Conservation (phyloP, 2,888 invertebrate species). For the Silvanus unidentatus region DNA sequence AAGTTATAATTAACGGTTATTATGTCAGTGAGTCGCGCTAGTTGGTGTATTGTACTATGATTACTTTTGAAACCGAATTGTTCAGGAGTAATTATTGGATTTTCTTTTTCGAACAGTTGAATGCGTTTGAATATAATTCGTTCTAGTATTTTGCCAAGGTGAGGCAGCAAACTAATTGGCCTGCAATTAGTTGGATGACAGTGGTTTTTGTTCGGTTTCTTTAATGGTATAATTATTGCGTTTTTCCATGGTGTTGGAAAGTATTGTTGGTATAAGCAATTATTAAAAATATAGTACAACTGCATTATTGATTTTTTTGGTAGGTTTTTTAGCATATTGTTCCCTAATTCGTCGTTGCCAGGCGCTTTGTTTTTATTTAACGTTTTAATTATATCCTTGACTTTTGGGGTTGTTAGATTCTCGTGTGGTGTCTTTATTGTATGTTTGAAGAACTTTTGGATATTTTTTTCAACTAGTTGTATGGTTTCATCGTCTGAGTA, state of each 20-base stretch:
- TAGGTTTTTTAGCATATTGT: conserved; percentile 1
- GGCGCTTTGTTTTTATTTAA: conserved; percentile 8
- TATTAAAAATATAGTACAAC: conserved; percentile 13
- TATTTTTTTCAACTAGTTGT: no score
- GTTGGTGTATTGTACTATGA: conserved; percentile 30
- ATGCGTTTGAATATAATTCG: conserved; percentile 11
- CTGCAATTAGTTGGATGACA: conserved; percentile 14
- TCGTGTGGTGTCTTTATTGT: no score
- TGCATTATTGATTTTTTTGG: conserved; percentile 6
- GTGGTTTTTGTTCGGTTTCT: conserved; percentile 12
- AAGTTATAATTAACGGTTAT: conserved; percentile 26
- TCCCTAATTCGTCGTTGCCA: conserved; percentile 8
- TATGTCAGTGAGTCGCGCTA: conserved; percentile 27
- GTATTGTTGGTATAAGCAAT: conserved; percentile 1
- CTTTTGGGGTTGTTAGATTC: background rate
- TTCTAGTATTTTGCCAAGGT: conserved; percentile 15
- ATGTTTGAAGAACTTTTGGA: no score
- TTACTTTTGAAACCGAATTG: conserved; percentile 32
- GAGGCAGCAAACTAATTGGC: conserved; percentile 15
- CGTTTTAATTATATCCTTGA: background rate
- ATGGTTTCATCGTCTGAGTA: no score
- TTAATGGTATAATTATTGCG: conserved; percentile 11
- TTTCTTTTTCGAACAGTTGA: background rate
- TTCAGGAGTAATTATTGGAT: conserved; percentile 4
- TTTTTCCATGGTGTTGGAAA: conserved; percentile 15